Evolutionary conservation across 2,888 invertebrate species (phyloP).

Genomic region (Andrena dorsata): DNA sequence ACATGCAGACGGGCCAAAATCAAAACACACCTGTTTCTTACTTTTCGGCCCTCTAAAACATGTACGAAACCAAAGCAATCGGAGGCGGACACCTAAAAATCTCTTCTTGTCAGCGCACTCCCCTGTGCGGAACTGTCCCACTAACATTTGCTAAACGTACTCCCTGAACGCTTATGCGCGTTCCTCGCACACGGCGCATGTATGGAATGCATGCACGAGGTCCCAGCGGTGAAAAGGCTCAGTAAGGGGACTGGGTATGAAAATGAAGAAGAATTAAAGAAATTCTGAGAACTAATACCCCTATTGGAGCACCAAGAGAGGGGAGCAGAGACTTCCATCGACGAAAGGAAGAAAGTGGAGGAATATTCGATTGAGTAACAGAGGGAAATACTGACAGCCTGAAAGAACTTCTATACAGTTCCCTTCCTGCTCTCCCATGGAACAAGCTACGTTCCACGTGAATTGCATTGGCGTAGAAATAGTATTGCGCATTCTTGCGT

Average conservation of each 20-base stretch:
- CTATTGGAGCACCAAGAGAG: neutral
- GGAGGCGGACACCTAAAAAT: no score
- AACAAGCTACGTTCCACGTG: conserved; percentile 65
- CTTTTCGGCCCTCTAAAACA: no score
- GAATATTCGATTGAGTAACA: conserved; percentile 31
- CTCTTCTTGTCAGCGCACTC: no score
- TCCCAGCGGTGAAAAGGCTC: neutral
- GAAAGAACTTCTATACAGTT: conserved; percentile 71
- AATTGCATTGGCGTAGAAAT: conserved; percentile 4
- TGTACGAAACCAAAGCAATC: no score
- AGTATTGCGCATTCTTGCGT: neutral
- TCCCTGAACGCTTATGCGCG: no score
- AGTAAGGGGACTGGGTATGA: neutral
- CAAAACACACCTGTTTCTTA: no score
- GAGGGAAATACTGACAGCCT: conserved; percentile 26
- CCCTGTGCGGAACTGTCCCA: no score
- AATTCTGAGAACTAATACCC: no score
- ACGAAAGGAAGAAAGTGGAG: conserved; percentile 24
- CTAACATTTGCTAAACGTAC: no score
- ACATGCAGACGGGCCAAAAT: no score
- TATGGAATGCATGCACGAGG: neutral
- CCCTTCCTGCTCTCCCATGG: conserved; percentile 70
- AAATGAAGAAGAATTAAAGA: neutral
- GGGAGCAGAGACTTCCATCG: conserved; percentile 4
- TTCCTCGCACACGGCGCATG: neutral